These are phyloP conservation scores for Eupithecia subumbrata DNA, from an alignment of 2,888 invertebrate species.

Conservation along the genomic window DNA sequence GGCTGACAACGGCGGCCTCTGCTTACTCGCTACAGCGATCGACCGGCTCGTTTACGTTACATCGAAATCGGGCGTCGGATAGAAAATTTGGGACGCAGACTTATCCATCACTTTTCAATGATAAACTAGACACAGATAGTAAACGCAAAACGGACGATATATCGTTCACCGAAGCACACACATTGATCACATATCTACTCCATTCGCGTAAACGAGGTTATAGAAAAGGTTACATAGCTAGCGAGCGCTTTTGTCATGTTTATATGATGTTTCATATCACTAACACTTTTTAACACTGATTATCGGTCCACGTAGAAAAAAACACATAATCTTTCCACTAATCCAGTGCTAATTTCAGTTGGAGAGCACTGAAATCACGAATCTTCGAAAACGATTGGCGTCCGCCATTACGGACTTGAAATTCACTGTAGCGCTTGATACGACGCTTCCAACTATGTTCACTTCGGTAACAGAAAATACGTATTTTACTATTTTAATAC, in stretches of 20 bases:
- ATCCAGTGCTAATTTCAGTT: slow-evolving; percentile 69
- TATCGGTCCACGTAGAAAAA: slow-evolving; percentile 67
- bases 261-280: slow-evolving; percentile 81
- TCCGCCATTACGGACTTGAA: slow-evolving; percentile 84
- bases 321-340: slow-evolving; percentile 71
- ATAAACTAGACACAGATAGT: slow-evolving; percentile 74
- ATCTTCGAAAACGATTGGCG: slow-evolving; percentile 83
- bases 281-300: slow-evolving; percentile 73
- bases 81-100: slow-evolving; percentile 82
- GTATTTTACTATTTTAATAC: slow-evolving; percentile 50
- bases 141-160: slow-evolving; percentile 80
- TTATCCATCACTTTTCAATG: slow-evolving; percentile 82
- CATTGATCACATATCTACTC: slow-evolving; percentile 90
- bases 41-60: slow-evolving; percentile 84
- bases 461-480: slow-evolving; percentile 75
- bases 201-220: slow-evolving; percentile 91
- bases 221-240: slow-evolving; percentile 88
- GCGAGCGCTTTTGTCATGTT: slow-evolving; percentile 83
- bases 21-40: slow-evolving; percentile 86
- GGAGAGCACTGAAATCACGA: slow-evolving; percentile 83
- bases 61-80: slow-evolving; percentile 83
- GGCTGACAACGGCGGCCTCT: slow-evolving; percentile 82
- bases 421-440: slow-evolving; percentile 78
- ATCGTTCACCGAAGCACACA: slow-evolving; percentile 88
- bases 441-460: slow-evolving; percentile 83